Base-by-base conservation (phyloP, 2,797 vertebrate genomes). In the Taeniopygia guttata region DNA sequence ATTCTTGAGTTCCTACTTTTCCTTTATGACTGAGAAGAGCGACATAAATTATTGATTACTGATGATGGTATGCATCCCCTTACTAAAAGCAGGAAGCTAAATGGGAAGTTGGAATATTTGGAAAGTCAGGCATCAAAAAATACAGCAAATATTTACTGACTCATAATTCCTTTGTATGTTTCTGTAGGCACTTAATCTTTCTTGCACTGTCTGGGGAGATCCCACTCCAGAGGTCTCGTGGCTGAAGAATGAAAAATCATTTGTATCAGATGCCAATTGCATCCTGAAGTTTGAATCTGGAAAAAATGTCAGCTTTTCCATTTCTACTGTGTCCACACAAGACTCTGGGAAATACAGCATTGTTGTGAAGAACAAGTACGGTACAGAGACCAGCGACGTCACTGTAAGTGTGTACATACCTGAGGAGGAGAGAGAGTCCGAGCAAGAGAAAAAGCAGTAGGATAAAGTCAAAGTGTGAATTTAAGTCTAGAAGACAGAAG, bases 391-490 rank as follows among this genome's bases (percentile, higher is more conserved):
- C 63, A 99, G 98, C 10, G 99, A 99, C 70, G 99, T 99, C 98
- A 99, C 99, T 26, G 98, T 99, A 98, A 99, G 99, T 98, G 99
- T 99, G 97, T 99, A 99, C 98, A 98, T 98, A 97, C 98, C 98
- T 1, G 98, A 99, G 10, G 98, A 98, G 19, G 98, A 98, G 93
- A 98, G 84, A 42, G 94, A 29, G 5, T 14, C 12, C 52, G 95
- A 96, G 89, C 78, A 94, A 69, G 98, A 95, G 81, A 56, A 93
- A 91, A 96, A 95, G 93, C 17, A 86, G 32, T 78, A 96, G 82
- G 91, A 96, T 87, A 98, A 98, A 97, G 98, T 95, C 51, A 98
- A 98, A 97, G 89, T 68, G 20, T 97, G 94, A 97, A 87, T 51
- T 27, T 13, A 66, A 85, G 54, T 27, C n/a, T 52, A 55, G 42